Evolutionary conservation across 2,888 invertebrate species (phyloP), one percentile per base, ranked within the genome.

Genomic region (Cremastinae sp.): DNA sequence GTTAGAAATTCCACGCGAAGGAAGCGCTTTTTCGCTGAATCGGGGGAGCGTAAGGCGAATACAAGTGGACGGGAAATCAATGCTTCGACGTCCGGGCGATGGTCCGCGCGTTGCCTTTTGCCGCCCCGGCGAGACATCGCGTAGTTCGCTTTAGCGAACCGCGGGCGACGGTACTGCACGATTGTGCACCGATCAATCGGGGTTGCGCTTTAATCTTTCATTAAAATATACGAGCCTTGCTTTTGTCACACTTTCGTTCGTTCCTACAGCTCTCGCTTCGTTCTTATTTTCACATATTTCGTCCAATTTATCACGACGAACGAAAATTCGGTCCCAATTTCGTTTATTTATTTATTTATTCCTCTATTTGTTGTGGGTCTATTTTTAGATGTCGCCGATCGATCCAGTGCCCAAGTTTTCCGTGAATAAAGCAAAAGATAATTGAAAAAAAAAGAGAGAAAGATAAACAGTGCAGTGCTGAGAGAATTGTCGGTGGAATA

Each of bases 21-120:
- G 45, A 72, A 72, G 10, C n/a, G n/a, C 12, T 0, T 45, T 8
- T 53, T 8, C 28, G 7, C 7, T 5, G 7, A 2, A 51, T 22
- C 66, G 62, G n/a, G n/a, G n/a, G n/a, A n/a, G n/a, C 59, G 66
- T 71, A 75, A 75, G 72, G 69, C 62, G 54, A 28, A 70, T 64
- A 34, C 66, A 66, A 75, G 69, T 70, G 51, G 78, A 75, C 75
- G 75, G 74, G 78, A 78, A 78, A 78, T 78, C 78, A 78, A 78
- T 78, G 78, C 73, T 68, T 66, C 75, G 66, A 70, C 75, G 64
- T 62, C 38, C 41, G 56, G 45, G 61, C 53, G 70, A 61, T 61
- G 65, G 59, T 59, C 58, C 49, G 49, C 36, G 49, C 36, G 20
- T 47, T 47, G 38, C 36, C 65, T 41, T 38, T 12, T 41, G 14